Conservation (phyloP, 2,113 vertebrate species). For the Papio anubis region DNA sequence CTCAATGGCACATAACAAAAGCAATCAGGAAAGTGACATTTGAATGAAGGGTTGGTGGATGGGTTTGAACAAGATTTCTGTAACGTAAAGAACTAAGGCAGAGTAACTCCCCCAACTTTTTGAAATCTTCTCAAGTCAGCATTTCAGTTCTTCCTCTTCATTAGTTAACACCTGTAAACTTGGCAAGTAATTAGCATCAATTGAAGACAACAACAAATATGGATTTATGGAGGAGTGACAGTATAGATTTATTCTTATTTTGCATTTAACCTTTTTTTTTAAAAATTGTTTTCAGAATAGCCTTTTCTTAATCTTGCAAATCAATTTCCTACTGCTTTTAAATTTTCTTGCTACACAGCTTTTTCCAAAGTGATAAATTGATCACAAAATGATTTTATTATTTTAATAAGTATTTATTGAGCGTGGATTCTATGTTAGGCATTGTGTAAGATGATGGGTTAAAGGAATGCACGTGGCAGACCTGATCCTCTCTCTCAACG, state of each 20-base stretch:
- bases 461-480: not conserved
- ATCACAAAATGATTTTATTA: constrained; percentile 50
- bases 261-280: constrained; percentile 42
- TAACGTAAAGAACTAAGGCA: constrained; percentile 47
- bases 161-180: constrained; percentile 38
- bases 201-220: constrained; percentile 27
- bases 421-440: not conserved
- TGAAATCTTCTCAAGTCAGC: constrained; percentile 36
- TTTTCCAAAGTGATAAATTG: constrained; percentile 38
- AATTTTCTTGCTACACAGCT: constrained; percentile 38
- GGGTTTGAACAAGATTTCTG: constrained; percentile 29
- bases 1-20: constrained; percentile 50
- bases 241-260: constrained; percentile 47
- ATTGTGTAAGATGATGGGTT: constrained; percentile 14
- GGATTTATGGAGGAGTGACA: constrained; percentile 2
- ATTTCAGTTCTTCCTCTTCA: constrained; percentile 51
- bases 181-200: not conserved
- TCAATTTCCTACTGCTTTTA: constrained; percentile 52
- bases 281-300: not conserved
- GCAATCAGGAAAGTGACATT: constrained; percentile 58
- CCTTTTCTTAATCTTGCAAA: constrained; percentile 28
- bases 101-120: not conserved
- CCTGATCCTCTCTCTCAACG: not conserved
- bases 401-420: constrained; percentile 58
- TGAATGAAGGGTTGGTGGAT: constrained; percentile 30